Conservation (phyloP, 2,797 vertebrate species). For the Melanotaenia parkinsoni region DNA sequence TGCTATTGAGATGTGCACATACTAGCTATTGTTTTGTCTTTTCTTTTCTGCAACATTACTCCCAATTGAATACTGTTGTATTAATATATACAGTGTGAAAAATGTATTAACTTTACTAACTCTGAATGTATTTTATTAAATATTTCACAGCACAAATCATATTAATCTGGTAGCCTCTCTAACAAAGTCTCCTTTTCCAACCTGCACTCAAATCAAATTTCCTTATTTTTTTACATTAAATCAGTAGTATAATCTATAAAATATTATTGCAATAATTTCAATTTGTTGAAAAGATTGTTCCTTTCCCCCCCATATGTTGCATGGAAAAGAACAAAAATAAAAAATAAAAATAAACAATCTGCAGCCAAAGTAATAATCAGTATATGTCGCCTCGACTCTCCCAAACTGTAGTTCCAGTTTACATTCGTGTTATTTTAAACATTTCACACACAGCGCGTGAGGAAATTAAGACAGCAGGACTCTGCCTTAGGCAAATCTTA, state of each 20-base stretch:
- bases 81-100: neutral
- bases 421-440: conserved; percentile 17
- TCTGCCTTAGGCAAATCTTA: conserved; percentile 16
- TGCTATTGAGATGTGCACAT: neutral
- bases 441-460: conserved; percentile 29
- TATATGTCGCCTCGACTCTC: neutral
- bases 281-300: neutral
- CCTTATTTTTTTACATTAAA: neutral
- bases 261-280: neutral
- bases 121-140: neutral
- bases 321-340: neutral
- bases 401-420: conserved; percentile 20
- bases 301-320: neutral
- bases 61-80: neutral
- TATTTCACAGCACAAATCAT: neutral
- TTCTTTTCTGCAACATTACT: neutral
- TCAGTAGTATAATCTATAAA: neutral
- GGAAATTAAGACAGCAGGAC: conserved; percentile 30
- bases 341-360: neutral
- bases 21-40: neutral
- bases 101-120: neutral
- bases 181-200: neutral
- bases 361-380: neutral
- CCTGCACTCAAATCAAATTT: neutral
- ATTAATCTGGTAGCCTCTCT: neutral